A percentile compares a stretch with the other conserved stretches of the same genome.
Conservation (phyloP, 2,113 vertebrate genomes). For the Epinephelus moara region DNA sequence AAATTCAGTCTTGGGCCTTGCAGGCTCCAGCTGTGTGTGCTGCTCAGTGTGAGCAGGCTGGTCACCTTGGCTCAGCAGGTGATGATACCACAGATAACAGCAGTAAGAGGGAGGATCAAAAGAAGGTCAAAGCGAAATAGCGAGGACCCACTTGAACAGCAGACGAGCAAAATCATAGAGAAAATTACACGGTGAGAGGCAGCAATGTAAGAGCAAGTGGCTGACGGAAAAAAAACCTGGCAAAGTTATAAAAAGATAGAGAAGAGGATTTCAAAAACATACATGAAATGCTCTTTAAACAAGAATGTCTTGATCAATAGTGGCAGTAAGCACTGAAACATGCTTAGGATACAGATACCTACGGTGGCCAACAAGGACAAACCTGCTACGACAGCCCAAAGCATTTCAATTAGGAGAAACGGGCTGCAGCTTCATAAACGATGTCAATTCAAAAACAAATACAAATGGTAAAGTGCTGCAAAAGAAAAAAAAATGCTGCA, state of each 20-base stretch:
- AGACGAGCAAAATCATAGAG: conserved; percentile 32
- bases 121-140: conserved; percentile 51
- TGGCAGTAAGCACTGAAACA: neutral
- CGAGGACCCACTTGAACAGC: conserved; percentile 21
- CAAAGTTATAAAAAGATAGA: neutral
- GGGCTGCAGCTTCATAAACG: too few relatives aligned
- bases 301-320: neutral
- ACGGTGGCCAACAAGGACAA: too few relatives aligned
- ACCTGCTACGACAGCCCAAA: too few relatives aligned
- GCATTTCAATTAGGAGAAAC: too few relatives aligned
- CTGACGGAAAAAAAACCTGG: neutral
- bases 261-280: neutral
- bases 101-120: conserved; percentile 39
- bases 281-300: neutral
- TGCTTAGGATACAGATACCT: neutral
- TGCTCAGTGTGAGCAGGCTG: conserved; percentile 16
- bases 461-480: too few relatives aligned
- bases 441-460: too few relatives aligned
- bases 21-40: conserved; percentile 43
- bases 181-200: conserved; percentile 14
- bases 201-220: neutral
- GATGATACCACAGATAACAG: conserved; percentile 32
- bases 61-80: conserved; percentile 66
- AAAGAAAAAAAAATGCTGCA: too few relatives aligned
- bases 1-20: conserved; percentile 30